Base-by-base conservation (phyloP, 1,140 invertebrate genomes). In the Trinorchestia longiramus region DNA sequence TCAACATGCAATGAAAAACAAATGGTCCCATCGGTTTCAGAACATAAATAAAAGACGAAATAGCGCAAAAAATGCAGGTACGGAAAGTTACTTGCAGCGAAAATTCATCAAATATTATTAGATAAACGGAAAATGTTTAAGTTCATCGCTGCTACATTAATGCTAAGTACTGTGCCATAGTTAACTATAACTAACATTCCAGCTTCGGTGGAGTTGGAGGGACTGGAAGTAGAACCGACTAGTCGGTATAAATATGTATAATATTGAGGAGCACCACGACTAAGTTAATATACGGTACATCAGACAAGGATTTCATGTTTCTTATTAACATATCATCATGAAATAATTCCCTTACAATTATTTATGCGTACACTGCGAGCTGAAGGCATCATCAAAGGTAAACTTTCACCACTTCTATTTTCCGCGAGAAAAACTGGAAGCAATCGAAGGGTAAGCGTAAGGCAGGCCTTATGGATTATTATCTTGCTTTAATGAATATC, bases 361-460 rank as follows among this genome's bases (percentile, higher is more conserved):
- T 77, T 77, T 77, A 77, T 77, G 62, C 8, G 62, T 19, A 77
- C 62, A 77, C 62, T 77, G 62, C 62, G 62, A 77, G 62, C 62
- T 77, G 62, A 77, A 77, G 62, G 62, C 62, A 77, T 77, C 62
- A 3, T 77, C 11, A 77, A 77, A 36, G 62, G 62, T 77, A 23
- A 77, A 77, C 62, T 77, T 77, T 77, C 62, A 23, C 62, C 11
- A 36, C 62, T 77, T 11, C 62, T 77, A 77, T 77, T 77, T 77
- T 77, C 62, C 28, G 28, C 62, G 62, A 77, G 62, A 77, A 36
- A 77, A 77, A 77, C 62, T 77, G 62, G 62, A 77, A 77, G 62
- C 62, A 77, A 77, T 77, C 62, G 62, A 77, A 77, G 62, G 62
- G 62, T 77, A 77, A 77, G 62, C 62, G 62, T 77, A 77, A 77